phyloP scores from a whole-genome alignment of 2,113 vertebrate genomes.

The Vireo altiloquus region DNA sequence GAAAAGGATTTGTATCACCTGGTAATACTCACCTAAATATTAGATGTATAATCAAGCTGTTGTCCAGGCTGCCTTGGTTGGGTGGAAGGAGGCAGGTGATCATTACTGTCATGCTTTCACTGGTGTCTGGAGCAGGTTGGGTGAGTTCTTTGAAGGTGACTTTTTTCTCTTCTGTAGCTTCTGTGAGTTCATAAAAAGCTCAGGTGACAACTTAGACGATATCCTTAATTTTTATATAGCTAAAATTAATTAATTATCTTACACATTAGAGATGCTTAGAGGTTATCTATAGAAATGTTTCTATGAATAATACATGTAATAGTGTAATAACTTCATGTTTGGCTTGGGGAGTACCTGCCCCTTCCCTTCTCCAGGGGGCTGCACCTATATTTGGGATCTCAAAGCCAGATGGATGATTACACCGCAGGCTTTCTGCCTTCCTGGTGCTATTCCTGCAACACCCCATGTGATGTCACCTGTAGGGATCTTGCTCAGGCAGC shows the following conservation, averaged over 20 bases:
- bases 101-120: not conserved
- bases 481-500: slow-evolving; percentile 14
- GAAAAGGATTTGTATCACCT: not conserved
- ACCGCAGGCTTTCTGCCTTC: not conserved
- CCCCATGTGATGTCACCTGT: not conserved
- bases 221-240: not conserved
- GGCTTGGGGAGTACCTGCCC: not conserved
- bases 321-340: not conserved
- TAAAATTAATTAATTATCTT: not conserved
- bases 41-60: not conserved
- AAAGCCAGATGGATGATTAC: not conserved
- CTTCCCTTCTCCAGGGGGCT: not conserved
- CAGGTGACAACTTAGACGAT: not conserved
- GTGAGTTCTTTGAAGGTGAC: not conserved
- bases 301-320: not conserved
- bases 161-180: not conserved
- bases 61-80: not conserved
- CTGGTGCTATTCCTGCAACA: not conserved
- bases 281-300: not conserved
- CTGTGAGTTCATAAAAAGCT: not conserved
- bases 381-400: not conserved
- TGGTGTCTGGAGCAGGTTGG: not conserved
- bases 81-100: not conserved
- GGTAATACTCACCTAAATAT: not conserved
- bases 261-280: not conserved